Evolutionary conservation across 2,113 vertebrate species (phyloP), one percentile per base, ranked within the genome.

Genomic region (Ophthalmolycus amberensis): DNA sequence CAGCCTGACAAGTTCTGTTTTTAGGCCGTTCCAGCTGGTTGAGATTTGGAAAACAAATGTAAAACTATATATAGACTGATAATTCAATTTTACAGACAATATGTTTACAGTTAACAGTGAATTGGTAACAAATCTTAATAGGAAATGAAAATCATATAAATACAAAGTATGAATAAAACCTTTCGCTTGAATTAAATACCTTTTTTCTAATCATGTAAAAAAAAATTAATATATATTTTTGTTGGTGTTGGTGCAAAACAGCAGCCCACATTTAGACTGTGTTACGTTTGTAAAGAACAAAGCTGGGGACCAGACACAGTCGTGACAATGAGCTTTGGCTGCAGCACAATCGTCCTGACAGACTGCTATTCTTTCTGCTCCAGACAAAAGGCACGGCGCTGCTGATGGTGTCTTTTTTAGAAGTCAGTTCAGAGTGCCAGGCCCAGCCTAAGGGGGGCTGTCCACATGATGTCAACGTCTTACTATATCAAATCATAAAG

Each of bases 381-480:
- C 18, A 66, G 74, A 88, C 75, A 86, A 81, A 83, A 87, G 85
- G 62, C 63, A 65, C 52, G 14, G 37, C 75, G 68, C 70, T 71
- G 68, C 70, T 71, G 71, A 83, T 80, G 75, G 14, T 46, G 27
- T 83, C 68, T 83, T 44, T 83, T 90, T 90, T 82, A 52, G 50
- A 88, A 76, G 82, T 84, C 85, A 78, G 32, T 32, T 32, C 77
- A 4, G 66, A 71, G 64, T 68, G 63, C 79, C 80, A 68, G 38
- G 44, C 46, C 18, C 11, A 18, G 66, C 63, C 73, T 54, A 79
- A 80, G 74, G 75, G 66, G 48, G 66, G 40, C 68, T 50, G 50
- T 74, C 86, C 79, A 77, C 75, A 73, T 76, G 66, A 78, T 76
- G 81, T 71, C 29, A 25, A 81, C 78, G 72, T 62, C 67, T 77